Percentiles rank a stretch among this genome's conserved stretches.
phyloP scores from a whole-genome alignment of 2,797 vertebrate genomes.

The Acanthurus tractus region DNA sequence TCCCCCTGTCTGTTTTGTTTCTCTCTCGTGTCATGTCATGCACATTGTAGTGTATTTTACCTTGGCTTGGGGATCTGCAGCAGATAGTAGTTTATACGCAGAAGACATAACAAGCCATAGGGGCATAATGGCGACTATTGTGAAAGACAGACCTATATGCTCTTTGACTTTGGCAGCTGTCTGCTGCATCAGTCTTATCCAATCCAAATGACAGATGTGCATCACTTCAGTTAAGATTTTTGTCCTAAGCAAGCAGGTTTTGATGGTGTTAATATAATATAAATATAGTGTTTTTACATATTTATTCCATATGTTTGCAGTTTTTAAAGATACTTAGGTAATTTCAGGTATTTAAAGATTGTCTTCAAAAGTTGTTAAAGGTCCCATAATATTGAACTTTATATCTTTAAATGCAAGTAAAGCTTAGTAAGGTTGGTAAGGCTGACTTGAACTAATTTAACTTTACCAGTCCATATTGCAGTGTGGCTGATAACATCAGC shows the following conservation, averaged over 20 bases:
- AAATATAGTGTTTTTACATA: too few species aligned
- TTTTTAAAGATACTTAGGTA: too few species aligned
- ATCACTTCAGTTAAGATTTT: slow-evolving; percentile 26
- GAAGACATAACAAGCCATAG: slow-evolving; percentile 32
- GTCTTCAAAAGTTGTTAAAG: not conserved
- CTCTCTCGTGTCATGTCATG: slow-evolving; percentile 1
- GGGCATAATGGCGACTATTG: slow-evolving; percentile 57
- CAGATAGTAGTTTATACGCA: slow-evolving; percentile 43
- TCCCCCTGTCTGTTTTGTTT: not conserved
- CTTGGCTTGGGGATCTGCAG: not conserved
- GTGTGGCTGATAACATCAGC: slow-evolving; percentile 24
- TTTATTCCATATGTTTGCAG: too few species aligned
- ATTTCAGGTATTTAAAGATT: not conserved
- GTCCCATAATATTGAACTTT: not conserved
- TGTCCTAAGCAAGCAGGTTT: slow-evolving; percentile 5
- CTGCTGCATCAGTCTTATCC: slow-evolving; percentile 40
- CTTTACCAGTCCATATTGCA: not conserved
- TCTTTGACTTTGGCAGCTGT: slow-evolving; percentile 60
- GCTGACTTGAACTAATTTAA: slow-evolving; percentile 7
- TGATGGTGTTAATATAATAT: slow-evolving; percentile 1
- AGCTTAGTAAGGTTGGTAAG: slow-evolving; percentile 2
- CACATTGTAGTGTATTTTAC: slow-evolving; percentile 4
- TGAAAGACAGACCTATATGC: slow-evolving; percentile 30
- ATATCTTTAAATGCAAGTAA: too few species aligned
- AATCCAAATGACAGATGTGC: slow-evolving; percentile 64